Base-by-base conservation (phyloP, 1,140 invertebrate genomes). In the Neuroterus valhalla region DNA sequence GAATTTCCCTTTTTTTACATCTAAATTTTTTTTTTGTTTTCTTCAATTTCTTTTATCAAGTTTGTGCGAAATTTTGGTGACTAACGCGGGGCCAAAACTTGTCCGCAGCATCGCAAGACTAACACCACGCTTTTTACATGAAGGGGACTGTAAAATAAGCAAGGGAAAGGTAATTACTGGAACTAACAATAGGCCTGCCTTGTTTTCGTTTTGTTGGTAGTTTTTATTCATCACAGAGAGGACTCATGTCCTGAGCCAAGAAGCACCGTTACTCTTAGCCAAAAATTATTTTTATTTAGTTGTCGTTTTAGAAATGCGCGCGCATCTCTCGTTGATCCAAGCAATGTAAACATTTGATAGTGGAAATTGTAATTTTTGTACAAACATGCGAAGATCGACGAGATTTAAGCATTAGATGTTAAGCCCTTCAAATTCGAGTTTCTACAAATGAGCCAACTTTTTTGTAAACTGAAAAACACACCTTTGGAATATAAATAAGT, bases 241-340 rank as follows among this genome's bases (percentile, higher is more conserved):
- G 70, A 77, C 66, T 68, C 66, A 72, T 42, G 45, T 42, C 44
- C 75, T 73, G 70, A 23, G 77, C 73, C 77, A 77, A 68, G 76
- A 78, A 81, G 82, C 85, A 86, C 81, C 82, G 86, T 89, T 88
- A 87, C 77, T 86, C 83, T 88, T 90, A 88, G 87, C 88, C 88
- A 90, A 89, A 90, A 89, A 89, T 89, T 90, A 89, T 83, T 85
- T 89, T 89, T 89, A 89, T 85, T 85, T 88, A 88, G 84, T 83
- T 84, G 10, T 87, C 80, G 78, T 83, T 83, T 78, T 79, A 81
- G 55, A 62, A 62, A 62, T n/a, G 26, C 55, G 55, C n/a, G 15
- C 31, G 15, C 26, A 26, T 2, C 14, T 62, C 55, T 62, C 31
- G 14, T 62, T 23, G 55, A 62, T 62, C 55, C 55, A 31, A 62